Evolutionary conservation across 2,797 vertebrate genomes (phyloP), one percentile per base, ranked within the genome.

Genomic region (Anguilla obscura): DNA sequence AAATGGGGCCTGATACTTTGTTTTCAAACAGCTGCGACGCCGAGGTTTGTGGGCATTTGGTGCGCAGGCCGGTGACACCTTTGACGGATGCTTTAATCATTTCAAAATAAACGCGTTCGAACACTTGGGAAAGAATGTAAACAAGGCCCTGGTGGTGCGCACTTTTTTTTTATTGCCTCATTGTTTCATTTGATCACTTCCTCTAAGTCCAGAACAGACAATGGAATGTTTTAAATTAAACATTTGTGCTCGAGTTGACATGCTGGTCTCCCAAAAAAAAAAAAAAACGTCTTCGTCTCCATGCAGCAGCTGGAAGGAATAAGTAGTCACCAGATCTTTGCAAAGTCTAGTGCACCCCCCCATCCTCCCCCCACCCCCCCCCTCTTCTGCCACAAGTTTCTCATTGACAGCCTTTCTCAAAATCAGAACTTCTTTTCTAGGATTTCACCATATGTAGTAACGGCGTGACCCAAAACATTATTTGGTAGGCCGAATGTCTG

Each of bases 11-110:
- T 74, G 45, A 40, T 14, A 36, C 40, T 74, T 79, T 60, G 63
- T 27, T 74, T 60, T 48, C 30, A 88, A 85, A 85, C 45, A 36
- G 27, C 60, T 40, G 12, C 16, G 94, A 95, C 93, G 83, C 90
- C 88, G 90, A 90, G 87, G 90, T 89, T 91, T 87, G 85, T 82
- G 80, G 84, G 2, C 54, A 71, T 69, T 80, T 84, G 84, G 76
- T 91, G 90, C 92, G 93, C 87, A 92, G 93, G 88, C 89, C 27
- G 92, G 89, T 90, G 91, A 89, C 0, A 1, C 85, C 86, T 89
- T 45, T 88, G 84, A 89, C 88, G 88, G 79, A 30, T 56, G 54
- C 63, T 76, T 80, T 87, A 80, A 91, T 86, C 91, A 74, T 36
- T 56, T 85, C 45, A 88, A 87, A 52, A 85, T 48, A 84, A 87